Evolutionary conservation across 23 tunicate species (phyloP), one percentile per base, ranked within the genome.

Genomic region (Styela plicata): DNA sequence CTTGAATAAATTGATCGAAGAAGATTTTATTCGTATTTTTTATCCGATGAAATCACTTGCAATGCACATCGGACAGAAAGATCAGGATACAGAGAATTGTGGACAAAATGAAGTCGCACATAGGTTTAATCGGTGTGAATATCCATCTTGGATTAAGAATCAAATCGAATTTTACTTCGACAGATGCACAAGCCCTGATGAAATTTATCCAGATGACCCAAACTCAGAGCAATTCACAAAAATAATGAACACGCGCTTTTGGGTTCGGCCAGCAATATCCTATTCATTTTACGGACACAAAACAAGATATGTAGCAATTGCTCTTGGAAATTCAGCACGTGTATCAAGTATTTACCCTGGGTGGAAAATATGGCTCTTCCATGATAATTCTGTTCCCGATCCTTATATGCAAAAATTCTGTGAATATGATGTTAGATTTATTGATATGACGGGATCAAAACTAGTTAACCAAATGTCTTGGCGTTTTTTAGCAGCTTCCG

Each of bases 121-220:
- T 32, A 34, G 77, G 35, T 71, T 71, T 17, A 31, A 32, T 5
- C 13, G 32, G 29, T 71, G 77, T 17, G 34, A 71, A 71, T 71
- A 28, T 21, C 77, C 77, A 34, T 71, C 36, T 32, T 71, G 77
- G 77, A 71, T 71, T 19, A 33, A 34, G 29, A 17, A 71, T 16
- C 36, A 34, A 22, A 71, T 71, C 77, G 77, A 71, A 29, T 71
- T 71, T 30, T 71, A 71, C 34, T 71, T 71, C 77, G 77, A 71
- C 35, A 33, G 32, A 21, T 71, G 77, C 37, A 71, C 77, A n/a
- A 71, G 35, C 17, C 77, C 77, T 20, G 36, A 71, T 21, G 77
- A 71, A 30, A 27, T 30, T 32, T 71, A 71, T 30, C 34, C 77
- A 30, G 36, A n/a, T 21, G 36, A 71, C 5, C 36, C 77, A 71